Evolutionary conservation across 2,888 invertebrate species (phyloP), one percentile per base, ranked within the genome.

Genomic region (Oscheius onirici): DNA sequence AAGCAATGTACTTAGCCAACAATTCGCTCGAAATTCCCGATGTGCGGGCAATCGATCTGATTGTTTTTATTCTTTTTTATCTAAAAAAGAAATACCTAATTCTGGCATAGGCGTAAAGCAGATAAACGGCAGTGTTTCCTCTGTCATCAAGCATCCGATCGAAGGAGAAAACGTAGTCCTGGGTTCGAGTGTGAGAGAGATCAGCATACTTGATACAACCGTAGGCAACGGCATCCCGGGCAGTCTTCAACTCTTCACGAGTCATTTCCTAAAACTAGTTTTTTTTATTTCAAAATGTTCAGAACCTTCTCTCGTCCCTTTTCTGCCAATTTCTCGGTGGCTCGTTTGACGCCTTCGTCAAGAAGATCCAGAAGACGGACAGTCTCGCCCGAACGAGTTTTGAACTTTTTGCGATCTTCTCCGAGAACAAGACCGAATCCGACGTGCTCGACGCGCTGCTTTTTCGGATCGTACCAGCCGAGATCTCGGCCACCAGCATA

Each of bases 141-240:
- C 94, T 93, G 88, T 99, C 97, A 87, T 99, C 97, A 77, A 99
- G 90, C 99, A 99, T 99, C 89, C 95, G 95, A 87, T 99, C 96
- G 89, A 97, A 99, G 0, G 96, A 97, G 89, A 99, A 99, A 1
- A 97, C 92, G 88, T 99, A 99, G 87, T 97, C 97, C 71, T 80
- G 93, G 70, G 92, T 92, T 74, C 96, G 91, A 88, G 95, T 95
- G 86, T 97, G 95, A 15, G 93, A 93, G 58, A 99, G 91, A 90
- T 99, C 99, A 3, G 97, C 93, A 89, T 99, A 99, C 88, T 97
- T 99, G 71, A 99, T 95, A 88, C 99, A 99, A 3, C 97, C 96
- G 88, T 95, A 97, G 0, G 97, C 97, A 0, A 99, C 92, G 0
- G 96, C 92, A 89, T 94, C 85, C 20, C 80, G 57, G 3, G 86